Percentiles rank a stretch among this genome's conserved stretches.
Evolutionary conservation across 1,140 invertebrate species (phyloP).

Genomic region (Halyomorpha halys): DNA sequence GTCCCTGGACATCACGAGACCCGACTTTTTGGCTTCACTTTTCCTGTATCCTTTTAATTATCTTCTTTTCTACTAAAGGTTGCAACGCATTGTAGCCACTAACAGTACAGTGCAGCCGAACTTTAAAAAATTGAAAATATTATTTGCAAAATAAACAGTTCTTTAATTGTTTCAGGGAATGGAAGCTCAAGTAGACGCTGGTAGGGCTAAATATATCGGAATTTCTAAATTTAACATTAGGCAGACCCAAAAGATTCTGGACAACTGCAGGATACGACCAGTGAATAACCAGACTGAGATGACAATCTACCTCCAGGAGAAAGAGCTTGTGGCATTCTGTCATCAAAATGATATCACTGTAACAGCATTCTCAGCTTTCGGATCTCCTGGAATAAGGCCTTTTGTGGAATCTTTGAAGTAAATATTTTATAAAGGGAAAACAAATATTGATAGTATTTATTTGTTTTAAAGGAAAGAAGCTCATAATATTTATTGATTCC

Average conservation of each 20-base stretch:
- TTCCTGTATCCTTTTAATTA: too few relatives aligned
- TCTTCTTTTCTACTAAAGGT: too few relatives aligned
- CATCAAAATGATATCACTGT: slow-evolving; percentile 56
- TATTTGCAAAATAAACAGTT: too few relatives aligned
- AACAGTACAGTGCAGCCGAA: too few relatives aligned
- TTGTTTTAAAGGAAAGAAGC: too few relatives aligned
- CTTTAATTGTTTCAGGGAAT: slow-evolving; percentile 9
- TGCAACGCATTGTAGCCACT: too few relatives aligned
- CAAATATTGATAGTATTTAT: too few relatives aligned
- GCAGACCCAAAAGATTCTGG: slow-evolving; percentile 33
- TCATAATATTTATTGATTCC: too few relatives aligned
- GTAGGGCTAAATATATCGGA: slow-evolving; percentile 34
- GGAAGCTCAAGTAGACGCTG: slow-evolving; percentile 31
- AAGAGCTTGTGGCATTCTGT: slow-evolving; percentile 61
- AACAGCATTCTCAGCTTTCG: slow-evolving; percentile 75
- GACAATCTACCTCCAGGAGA: slow-evolving; percentile 74
- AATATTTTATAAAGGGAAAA: too few relatives aligned
- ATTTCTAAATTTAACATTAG: slow-evolving; percentile 37
- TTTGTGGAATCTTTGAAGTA: background rate
- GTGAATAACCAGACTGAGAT: slow-evolving; percentile 57
- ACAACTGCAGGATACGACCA: slow-evolving; percentile 29
- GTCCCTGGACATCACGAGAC: too few relatives aligned
- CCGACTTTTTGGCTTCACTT: too few relatives aligned
- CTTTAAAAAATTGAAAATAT: too few relatives aligned
- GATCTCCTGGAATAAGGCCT: slow-evolving; percentile 42